phyloP scores from a whole-genome alignment of 2,888 invertebrate genomes.

The Adelognathus sp. region DNA sequence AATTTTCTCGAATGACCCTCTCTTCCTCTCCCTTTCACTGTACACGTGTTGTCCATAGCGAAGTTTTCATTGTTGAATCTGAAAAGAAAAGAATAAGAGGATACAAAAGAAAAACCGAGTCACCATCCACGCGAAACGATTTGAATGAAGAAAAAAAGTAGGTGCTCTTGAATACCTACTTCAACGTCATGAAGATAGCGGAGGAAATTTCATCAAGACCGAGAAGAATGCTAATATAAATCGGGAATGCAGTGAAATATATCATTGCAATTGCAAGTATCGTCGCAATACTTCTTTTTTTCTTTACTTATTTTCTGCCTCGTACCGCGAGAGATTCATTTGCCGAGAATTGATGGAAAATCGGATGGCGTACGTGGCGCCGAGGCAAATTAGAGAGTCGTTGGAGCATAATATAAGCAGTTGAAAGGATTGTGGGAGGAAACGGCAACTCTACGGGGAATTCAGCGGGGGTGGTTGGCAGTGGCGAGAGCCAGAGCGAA shows the following conservation, averaged over 20 bases:
- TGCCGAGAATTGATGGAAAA: neutral
- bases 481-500: constrained; percentile 23
- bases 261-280: neutral
- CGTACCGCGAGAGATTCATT: neutral
- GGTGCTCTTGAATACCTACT: neutral
- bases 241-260: neutral
- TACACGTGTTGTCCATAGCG: neutral
- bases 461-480: neutral
- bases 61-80: neutral
- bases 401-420: constrained; percentile 16
- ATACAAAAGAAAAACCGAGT: neutral
- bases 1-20: constrained; percentile 7
- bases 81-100: neutral
- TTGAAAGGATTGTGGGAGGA: neutral
- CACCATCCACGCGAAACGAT: neutral
- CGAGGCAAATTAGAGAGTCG: constrained; percentile 13
- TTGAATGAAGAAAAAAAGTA: neutral
- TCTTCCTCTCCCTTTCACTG: no score
- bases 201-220: neutral
- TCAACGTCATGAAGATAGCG: neutral
- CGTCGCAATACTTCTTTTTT: neutral
- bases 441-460: neutral
- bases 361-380: neutral
- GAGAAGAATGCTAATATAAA: neutral
- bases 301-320: neutral